Conservation (phyloP, 1,140 invertebrate species). For the Rhopalosiphum maidis region DNA sequence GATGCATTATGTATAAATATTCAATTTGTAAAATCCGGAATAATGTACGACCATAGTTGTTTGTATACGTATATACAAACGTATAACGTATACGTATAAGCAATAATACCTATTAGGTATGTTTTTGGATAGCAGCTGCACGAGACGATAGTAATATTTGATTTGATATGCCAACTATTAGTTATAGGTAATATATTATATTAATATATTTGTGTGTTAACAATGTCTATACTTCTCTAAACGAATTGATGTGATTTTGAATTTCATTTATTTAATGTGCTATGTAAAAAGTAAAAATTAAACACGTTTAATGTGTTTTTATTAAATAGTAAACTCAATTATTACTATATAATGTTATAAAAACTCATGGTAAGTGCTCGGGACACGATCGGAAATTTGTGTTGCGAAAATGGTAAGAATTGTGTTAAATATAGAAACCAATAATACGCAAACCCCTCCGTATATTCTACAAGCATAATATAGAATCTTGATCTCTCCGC, state of each 20-base stretch:
- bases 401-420: background rate
- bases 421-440: background rate
- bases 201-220: background rate
- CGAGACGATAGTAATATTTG: background rate
- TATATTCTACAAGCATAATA: background rate
- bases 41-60: background rate
- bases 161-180: background rate
- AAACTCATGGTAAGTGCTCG: background rate
- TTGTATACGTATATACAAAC: too few relatives aligned
- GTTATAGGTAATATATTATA: conserved; percentile 1
- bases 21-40: background rate
- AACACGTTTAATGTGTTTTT: background rate
- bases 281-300: background rate
- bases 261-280: background rate
- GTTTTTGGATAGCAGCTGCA: background rate
- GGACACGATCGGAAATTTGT: background rate
- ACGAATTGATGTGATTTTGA: background rate
- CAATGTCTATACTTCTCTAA: background rate
- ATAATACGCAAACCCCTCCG: background rate
- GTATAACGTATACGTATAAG: too few relatives aligned
- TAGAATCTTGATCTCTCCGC: background rate
- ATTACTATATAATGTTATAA: background rate
- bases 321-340: background rate
- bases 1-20: conserved; percentile 17
- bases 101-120: background rate